A percentile compares a stretch with the other conserved stretches of the same genome.
Evolutionary conservation across 2,888 invertebrate genomes (phyloP).

Genomic region (Chymomyza fuscimana): DNA sequence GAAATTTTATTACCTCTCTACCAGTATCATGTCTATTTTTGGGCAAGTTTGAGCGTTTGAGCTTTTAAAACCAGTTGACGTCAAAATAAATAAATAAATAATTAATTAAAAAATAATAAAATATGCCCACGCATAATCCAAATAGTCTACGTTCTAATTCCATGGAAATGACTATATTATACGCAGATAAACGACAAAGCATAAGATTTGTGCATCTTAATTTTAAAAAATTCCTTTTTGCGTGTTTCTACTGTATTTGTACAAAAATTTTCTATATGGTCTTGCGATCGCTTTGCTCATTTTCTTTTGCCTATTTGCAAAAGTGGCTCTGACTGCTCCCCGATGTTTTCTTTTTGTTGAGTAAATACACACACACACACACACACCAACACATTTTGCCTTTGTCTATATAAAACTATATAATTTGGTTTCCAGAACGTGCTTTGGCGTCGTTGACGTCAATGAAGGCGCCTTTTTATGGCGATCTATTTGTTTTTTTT

Average conservation of each 20-base stretch:
- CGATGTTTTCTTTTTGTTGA: slow-evolving; percentile 44
- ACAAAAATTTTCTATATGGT: not conserved
- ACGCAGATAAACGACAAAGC: not conserved
- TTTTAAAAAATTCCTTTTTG: not conserved
- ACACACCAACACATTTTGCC: not conserved
- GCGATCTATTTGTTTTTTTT: not conserved
- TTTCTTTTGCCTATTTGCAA: slow-evolving; percentile 41
- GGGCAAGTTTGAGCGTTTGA: too few relatives aligned
- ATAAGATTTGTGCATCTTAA: too few relatives aligned
- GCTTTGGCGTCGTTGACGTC: slow-evolving; percentile 67
- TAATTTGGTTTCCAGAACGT: slow-evolving; percentile 71
- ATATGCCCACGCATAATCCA: not conserved
- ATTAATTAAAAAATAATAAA: not conserved
- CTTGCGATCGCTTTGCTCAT: slow-evolving; percentile 9
- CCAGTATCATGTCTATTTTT: too few relatives aligned
- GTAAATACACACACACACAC: not conserved
- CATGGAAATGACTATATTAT: not conserved
- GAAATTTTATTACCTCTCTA: too few relatives aligned
- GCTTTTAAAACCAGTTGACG: not conserved
- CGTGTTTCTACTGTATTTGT: not conserved
- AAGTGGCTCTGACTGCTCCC: slow-evolving; percentile 26
- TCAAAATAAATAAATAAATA: not conserved
- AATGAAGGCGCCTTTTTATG: slow-evolving; percentile 35
- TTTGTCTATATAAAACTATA: slow-evolving; percentile 40
- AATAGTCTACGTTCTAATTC: not conserved